Evolutionary conservation across 2,888 invertebrate species (phyloP).

Genomic region (Balanococcus diminutus): DNA sequence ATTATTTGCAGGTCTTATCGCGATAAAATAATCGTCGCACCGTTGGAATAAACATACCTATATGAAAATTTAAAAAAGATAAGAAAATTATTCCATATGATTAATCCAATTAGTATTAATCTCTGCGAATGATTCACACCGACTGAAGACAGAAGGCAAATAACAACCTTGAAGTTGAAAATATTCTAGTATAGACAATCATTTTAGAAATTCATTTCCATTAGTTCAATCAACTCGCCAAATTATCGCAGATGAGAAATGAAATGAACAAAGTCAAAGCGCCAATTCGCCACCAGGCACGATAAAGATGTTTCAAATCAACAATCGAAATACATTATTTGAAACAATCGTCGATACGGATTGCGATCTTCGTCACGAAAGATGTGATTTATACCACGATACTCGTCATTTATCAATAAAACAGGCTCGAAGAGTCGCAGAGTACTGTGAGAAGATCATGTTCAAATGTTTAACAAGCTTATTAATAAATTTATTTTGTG

Average conservation of each 20-base stretch:
- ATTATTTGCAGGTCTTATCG: neutral
- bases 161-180: neutral
- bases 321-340: neutral
- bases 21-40: neutral
- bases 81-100: neutral
- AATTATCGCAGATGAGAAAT: neutral
- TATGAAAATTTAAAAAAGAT: neutral
- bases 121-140: neutral
- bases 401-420: neutral
- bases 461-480: neutral
- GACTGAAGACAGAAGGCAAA: neutral
- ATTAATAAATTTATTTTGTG: neutral
- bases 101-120: neutral
- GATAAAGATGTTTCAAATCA: neutral
- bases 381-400: neutral
- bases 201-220: neutral
- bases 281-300: neutral
- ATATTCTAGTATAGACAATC: neutral
- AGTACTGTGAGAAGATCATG: neutral
- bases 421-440: neutral
- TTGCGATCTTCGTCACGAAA: constrained; percentile 10
- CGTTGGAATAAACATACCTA: neutral
- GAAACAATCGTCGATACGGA: constrained; percentile 5
- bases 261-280: neutral
- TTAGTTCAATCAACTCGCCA: neutral